Evolutionary conservation across 1,140 invertebrate species (phyloP).

Genomic region (Drosophila bocki): DNA sequence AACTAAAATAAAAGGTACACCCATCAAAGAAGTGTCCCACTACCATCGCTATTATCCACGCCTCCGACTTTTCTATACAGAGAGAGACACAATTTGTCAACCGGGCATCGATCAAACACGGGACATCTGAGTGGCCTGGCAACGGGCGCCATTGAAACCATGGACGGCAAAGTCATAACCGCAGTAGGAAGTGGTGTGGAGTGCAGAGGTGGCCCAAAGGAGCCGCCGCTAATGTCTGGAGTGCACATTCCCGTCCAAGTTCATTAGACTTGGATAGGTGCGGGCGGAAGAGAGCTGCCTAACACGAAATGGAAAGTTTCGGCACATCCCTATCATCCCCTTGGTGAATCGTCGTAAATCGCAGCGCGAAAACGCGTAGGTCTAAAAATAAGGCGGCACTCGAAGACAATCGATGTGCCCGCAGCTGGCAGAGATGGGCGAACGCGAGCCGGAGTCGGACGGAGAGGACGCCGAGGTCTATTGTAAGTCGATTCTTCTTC

Average conservation of each 20-base stretch:
- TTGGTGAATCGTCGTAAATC: constrained; percentile 55
- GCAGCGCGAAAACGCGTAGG: constrained; percentile 29
- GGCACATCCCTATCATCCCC: constrained; percentile 9
- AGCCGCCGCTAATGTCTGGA: constrained; percentile 45
- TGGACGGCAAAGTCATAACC: constrained; percentile 60
- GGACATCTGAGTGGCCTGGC: constrained; percentile 53
- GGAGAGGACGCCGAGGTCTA: constrained; percentile 93
- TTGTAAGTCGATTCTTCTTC: constrained; percentile 61
- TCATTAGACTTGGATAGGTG: constrained; percentile 77
- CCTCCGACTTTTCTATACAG: constrained; percentile 1
- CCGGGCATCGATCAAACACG: constrained; percentile 75
- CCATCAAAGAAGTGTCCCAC: not conserved
- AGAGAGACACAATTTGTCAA: constrained; percentile 72
- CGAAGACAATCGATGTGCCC: constrained; percentile 45
- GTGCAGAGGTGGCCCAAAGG: constrained; percentile 23
- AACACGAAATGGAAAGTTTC: constrained; percentile 80
- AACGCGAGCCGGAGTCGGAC: constrained; percentile 96
- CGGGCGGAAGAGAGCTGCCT: constrained; percentile 27
- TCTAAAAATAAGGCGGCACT: constrained; percentile 67
- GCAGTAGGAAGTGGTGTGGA: constrained; percentile 43
- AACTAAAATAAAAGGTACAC: not conserved
- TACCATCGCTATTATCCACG: constrained; percentile 4
- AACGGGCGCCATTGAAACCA: constrained; percentile 64
- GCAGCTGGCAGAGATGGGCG: constrained; percentile 86
- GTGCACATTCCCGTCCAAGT: constrained; percentile 70